Percentiles rank a stretch among this genome's conserved stretches.
These are phyloP conservation scores for Drosophila neocordata DNA, from an alignment of 1,140 invertebrate genomes.

Conservation along the genomic window DNA sequence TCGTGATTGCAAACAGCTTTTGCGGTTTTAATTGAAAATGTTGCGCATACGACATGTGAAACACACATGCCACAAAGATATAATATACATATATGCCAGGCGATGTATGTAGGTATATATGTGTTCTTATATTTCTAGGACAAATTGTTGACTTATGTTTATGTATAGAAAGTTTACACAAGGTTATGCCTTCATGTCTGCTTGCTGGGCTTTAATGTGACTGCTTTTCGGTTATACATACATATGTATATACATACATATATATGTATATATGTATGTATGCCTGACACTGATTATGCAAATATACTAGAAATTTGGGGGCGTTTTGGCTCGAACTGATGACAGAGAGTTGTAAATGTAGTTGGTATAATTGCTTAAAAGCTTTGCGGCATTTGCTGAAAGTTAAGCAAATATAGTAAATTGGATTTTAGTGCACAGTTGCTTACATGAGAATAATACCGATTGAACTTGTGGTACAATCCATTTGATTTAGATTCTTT, in stretches of 20 bases:
- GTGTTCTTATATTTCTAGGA: conserved; percentile 39
- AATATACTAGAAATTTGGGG: conserved; percentile 46
- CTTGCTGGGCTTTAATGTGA: conserved; percentile 47
- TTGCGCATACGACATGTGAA: conserved; percentile 69
- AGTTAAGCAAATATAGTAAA: conserved; percentile 16
- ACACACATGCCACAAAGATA: conserved; percentile 15
- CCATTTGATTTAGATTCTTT: not conserved
- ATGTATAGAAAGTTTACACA: conserved; percentile 47
- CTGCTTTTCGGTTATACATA: conserved; percentile 21
- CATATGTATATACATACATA: too few relatives aligned
- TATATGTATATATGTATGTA: not conserved
- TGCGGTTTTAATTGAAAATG: conserved; percentile 74
- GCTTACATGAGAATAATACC: conserved; percentile 2
- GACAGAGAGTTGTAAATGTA: conserved; percentile 1
- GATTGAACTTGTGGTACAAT: not conserved
- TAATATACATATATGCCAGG: not conserved
- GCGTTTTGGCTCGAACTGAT: not conserved
- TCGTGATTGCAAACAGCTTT: conserved; percentile 54
- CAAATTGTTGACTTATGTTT: conserved; percentile 53
- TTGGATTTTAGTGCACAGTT: conserved; percentile 13
- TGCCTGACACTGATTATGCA: conserved; percentile 56
- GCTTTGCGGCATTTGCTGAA: conserved; percentile 14
- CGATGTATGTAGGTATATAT: conserved; percentile 12
- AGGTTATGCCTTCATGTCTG: conserved; percentile 42
- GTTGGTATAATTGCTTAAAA: conserved; percentile 15